These are phyloP conservation scores for Chlorospingus flavigularis DNA, from an alignment of 2,797 vertebrate genomes.

Conservation along the genomic window DNA sequence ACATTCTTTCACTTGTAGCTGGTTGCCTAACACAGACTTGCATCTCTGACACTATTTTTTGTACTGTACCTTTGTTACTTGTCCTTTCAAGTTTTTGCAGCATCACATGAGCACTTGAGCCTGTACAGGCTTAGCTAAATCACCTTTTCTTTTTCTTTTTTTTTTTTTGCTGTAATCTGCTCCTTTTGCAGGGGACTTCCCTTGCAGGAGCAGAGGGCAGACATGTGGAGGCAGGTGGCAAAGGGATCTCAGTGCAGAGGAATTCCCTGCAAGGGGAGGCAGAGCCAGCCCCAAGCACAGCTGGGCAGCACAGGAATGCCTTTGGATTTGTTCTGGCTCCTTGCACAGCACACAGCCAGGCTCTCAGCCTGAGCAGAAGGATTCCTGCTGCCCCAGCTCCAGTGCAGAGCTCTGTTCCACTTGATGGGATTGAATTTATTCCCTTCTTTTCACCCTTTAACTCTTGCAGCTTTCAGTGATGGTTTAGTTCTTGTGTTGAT, in stretches of 20 bases:
- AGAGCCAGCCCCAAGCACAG: neutral
- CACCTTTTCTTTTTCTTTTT: neutral
- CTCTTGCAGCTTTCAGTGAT: neutral
- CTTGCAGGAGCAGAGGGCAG: neutral
- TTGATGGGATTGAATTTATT: neutral
- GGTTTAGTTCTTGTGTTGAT: neutral
- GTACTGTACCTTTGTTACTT: neutral
- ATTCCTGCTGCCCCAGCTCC: neutral
- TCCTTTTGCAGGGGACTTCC: neutral
- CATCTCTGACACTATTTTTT: neutral
- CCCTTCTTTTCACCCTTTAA: neutral
- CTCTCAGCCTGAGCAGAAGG: neutral
- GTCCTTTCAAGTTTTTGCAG: neutral
- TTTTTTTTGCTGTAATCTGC: neutral
- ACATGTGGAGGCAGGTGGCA: neutral
- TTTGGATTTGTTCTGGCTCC: neutral
- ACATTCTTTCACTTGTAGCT: neutral
- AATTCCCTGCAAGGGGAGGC: neutral
- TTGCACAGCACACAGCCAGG: neutral
- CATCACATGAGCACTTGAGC: neutral
- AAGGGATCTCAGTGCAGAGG: neutral
- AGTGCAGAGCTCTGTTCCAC: neutral
- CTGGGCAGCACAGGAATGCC: neutral
- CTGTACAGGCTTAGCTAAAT: neutral
- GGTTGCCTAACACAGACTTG: neutral